Percentiles rank a stretch among this genome's conserved stretches.
Conservation (phyloP, 53 echinoderm and acorn worm genomes). For the Patiria pectinifera region DNA sequence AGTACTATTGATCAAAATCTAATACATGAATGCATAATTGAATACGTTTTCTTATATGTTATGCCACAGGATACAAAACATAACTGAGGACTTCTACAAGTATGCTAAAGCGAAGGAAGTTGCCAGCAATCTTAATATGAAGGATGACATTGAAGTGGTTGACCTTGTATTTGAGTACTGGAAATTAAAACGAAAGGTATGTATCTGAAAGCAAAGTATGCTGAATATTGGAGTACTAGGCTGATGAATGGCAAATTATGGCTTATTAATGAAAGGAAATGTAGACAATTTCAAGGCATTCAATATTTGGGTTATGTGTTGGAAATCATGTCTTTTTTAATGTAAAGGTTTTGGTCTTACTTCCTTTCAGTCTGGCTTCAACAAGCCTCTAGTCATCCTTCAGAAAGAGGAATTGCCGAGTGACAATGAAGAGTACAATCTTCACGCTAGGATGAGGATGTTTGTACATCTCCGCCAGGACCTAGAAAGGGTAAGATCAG, state of each 20-base stretch:
- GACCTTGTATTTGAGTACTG: slow-evolving; percentile 93
- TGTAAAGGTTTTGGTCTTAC: neutral
- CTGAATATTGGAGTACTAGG: neutral
- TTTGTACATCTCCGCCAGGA: slow-evolving; percentile 99
- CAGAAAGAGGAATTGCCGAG: slow-evolving; percentile 84
- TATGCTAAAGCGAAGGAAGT: slow-evolving; percentile 89
- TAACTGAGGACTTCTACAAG: slow-evolving; percentile 93
- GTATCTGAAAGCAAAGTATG: neutral
- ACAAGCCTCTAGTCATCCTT: slow-evolving; percentile 83
- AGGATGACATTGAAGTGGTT: slow-evolving; percentile 83
- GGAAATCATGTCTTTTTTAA: neutral
- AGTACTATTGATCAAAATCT: neutral
- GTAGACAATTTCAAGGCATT: too few species aligned
- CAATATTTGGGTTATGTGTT: neutral
- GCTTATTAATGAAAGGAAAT: too few species aligned
- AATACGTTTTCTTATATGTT: neutral
- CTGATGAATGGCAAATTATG: neutral
- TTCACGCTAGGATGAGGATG: slow-evolving; percentile 99
- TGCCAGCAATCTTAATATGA: slow-evolving; percentile 74
- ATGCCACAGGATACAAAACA: slow-evolving; percentile 78
- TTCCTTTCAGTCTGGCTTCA: slow-evolving; percentile 87
- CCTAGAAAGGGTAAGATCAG: slow-evolving; percentile 88
- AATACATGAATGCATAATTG: neutral
- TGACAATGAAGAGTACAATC: slow-evolving; percentile 94
- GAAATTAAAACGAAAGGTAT: slow-evolving; percentile 96